Percentiles rank a stretch among this genome's conserved stretches.
phyloP scores from a whole-genome alignment of 2,888 invertebrate species.

The Drosophila yooni region DNA sequence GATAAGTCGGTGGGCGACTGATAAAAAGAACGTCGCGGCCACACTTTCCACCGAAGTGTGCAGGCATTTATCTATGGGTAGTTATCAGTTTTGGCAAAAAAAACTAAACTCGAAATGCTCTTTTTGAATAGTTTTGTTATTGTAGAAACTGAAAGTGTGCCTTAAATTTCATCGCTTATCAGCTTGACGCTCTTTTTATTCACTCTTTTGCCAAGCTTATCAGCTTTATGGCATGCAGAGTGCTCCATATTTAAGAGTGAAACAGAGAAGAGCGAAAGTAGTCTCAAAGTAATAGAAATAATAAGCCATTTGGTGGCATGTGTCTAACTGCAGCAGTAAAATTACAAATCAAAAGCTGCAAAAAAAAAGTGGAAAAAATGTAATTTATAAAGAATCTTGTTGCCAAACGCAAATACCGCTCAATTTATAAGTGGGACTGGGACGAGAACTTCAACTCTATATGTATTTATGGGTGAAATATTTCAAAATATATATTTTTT shows the following conservation, averaged over 20 bases:
- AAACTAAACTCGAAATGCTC: neutral
- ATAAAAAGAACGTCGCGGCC: constrained; percentile 58
- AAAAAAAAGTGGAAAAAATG: neutral
- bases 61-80: neutral
- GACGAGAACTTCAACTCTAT: neutral
- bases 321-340: neutral
- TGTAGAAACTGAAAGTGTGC: constrained; percentile 17
- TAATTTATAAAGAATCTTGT: neutral
- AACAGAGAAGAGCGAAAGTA: neutral
- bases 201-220: constrained; percentile 14
- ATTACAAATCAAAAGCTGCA: neutral
- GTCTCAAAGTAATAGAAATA: neutral
- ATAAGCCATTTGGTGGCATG: neutral
- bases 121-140: neutral
- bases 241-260: constrained; percentile 13
- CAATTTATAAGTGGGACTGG: neutral
- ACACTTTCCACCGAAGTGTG: constrained; percentile 5
- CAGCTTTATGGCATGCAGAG: neutral
- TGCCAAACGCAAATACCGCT: neutral
- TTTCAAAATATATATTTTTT: constrained; percentile 25
- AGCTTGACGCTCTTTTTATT: neutral
- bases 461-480: constrained; percentile 4
- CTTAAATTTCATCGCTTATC: constrained; percentile 19
- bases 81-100: constrained; percentile 1
- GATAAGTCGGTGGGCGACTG: constrained; percentile 56